Percentiles rank a stretch among this genome's conserved stretches.
Conservation (phyloP, 1,140 invertebrate species). For the Drosophila subpulchrella region DNA sequence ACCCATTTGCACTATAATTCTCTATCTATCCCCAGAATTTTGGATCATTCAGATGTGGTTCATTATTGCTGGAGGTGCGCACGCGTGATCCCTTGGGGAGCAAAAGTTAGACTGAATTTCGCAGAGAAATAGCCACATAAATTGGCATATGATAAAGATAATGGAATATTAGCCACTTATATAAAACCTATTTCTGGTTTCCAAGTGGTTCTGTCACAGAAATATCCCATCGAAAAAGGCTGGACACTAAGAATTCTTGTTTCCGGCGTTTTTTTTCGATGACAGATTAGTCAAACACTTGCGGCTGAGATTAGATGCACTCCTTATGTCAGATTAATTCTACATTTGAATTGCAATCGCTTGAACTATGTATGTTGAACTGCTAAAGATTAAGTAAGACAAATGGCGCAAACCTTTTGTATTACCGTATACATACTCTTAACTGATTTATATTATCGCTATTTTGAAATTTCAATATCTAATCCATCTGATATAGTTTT, state of each 20-base stretch:
- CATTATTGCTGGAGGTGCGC: conserved; percentile 7
- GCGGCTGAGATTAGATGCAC: not conserved
- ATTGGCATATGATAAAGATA: conserved; percentile 33
- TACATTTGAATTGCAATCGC: conserved; percentile 7
- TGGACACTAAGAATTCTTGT: not conserved
- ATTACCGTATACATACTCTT: not conserved
- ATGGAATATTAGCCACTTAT: not conserved
- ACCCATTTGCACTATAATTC: not conserved
- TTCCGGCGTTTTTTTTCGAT: conserved; percentile 20
- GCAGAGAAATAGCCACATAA: conserved; percentile 14
- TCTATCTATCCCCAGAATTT: not conserved
- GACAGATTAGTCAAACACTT: conserved; percentile 8
- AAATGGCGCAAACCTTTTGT: not conserved
- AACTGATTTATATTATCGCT: conserved; percentile 26
- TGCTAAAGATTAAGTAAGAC: not conserved
- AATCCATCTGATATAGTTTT: conserved; percentile 19
- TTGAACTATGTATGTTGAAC: not conserved
- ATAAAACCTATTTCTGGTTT: not conserved
- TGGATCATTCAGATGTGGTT: not conserved
- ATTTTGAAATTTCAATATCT: conserved; percentile 34
- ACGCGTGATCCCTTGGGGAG: conserved; percentile 43
- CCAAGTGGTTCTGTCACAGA: conserved; percentile 27
- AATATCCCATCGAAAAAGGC: conserved; percentile 8
- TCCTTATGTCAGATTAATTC: conserved; percentile 14
- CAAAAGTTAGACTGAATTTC: conserved; percentile 50